A percentile compares a stretch with the other conserved stretches of the same genome.
Evolutionary conservation across 2,888 invertebrate genomes (phyloP).

Genomic region (Bhutanitis thaidina): DNA sequence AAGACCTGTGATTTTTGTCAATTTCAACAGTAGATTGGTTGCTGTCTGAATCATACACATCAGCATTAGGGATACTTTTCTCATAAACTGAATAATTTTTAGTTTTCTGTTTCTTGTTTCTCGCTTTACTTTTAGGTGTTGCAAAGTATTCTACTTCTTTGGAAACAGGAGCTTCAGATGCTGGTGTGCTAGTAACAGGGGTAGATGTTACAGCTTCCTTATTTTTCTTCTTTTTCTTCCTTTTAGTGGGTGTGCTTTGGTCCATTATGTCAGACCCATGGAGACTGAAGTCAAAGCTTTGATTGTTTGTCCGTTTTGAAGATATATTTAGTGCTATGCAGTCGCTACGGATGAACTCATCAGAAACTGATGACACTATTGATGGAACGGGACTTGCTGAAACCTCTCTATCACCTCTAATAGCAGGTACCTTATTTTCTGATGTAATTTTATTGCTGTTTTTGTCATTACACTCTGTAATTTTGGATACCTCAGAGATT

Average conservation of each 20-base stretch:
- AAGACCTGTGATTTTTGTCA: conserved; percentile 45
- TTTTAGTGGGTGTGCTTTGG: conserved; percentile 55
- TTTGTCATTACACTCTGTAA: conserved; percentile 10
- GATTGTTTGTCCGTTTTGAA: conserved; percentile 52
- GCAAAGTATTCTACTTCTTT: conserved; percentile 60
- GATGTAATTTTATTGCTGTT: conserved; percentile 30
- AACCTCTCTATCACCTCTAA: conserved; percentile 41
- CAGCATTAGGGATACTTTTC: conserved; percentile 62
- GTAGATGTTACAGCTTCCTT: conserved; percentile 55
- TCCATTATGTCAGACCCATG: conserved; percentile 67
- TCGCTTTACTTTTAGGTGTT: conserved; percentile 71
- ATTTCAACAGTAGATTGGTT: conserved; percentile 53
- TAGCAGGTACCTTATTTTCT: conserved; percentile 10
- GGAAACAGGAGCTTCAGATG: conserved; percentile 28
- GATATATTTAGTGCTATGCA: conserved; percentile 74
- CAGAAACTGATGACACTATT: conserved; percentile 70
- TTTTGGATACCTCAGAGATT: conserved; percentile 31
- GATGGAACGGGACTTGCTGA: conserved; percentile 71
- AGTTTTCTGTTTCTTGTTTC: conserved; percentile 60
- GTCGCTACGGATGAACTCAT: conserved; percentile 72
- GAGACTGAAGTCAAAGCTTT: conserved; percentile 71
- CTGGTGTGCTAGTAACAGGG: conserved; percentile 33
- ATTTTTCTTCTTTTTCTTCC: conserved; percentile 63
- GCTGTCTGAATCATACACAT: conserved; percentile 81
- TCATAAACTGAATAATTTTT: conserved; percentile 57